Conservation (phyloP, 1,140 invertebrate species). For the Pogonomyrmex barbatus region DNA sequence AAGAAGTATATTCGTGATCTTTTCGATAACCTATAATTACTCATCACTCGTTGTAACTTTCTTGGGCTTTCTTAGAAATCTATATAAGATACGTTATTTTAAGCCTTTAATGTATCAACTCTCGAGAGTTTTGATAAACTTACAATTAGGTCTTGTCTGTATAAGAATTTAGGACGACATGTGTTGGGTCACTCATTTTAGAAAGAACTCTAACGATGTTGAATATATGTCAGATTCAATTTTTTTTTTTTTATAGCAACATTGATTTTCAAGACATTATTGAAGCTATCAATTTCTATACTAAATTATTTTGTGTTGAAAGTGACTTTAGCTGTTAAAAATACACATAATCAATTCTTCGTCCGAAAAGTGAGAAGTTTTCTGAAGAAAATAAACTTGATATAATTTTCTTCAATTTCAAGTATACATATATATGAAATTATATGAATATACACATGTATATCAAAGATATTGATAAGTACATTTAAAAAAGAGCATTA, state of each 20-base stretch:
- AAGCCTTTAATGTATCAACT: neutral
- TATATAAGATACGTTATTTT: neutral
- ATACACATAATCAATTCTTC: no score
- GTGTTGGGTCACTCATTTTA: neutral
- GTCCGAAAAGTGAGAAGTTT: no score
- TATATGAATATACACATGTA: no score
- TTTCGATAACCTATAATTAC: neutral
- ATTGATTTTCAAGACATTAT: neutral
- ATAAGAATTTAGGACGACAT: neutral
- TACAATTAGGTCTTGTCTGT: neutral
- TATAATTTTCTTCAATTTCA: neutral
- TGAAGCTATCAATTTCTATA: neutral
- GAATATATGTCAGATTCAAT: neutral
- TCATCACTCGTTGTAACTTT: neutral
- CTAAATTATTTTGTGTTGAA: neutral
- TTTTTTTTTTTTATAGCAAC: neutral
- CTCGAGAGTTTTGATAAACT: constrained; percentile 4
- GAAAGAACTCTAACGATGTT: neutral
- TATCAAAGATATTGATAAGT: neutral
- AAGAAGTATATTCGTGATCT: constrained; percentile 14
- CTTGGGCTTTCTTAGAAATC: neutral
- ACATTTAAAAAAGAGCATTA: neutral
- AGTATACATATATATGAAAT: no score
- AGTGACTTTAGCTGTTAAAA: neutral
- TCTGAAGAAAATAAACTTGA: neutral